Evolutionary conservation across 92 coral and sea anemone genomes (phyloP).

Genomic region (Parazoanthus darwini): DNA sequence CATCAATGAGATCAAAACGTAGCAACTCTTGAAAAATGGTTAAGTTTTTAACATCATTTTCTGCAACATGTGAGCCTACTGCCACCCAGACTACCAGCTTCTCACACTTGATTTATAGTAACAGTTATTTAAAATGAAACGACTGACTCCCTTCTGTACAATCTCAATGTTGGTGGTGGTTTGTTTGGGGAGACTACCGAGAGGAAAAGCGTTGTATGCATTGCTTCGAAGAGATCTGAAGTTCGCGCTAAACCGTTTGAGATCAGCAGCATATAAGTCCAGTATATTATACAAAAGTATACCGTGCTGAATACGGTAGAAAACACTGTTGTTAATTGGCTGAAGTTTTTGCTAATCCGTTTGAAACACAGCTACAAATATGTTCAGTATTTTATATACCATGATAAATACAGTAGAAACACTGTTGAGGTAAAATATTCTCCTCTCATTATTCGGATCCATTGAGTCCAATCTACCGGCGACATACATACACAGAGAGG

Average conservation of each 20-base stretch:
- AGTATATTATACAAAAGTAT: too few relatives aligned
- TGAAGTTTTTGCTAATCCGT: conserved; percentile 34
- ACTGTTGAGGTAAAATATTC: conserved; percentile 19
- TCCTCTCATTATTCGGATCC: conserved; percentile 35
- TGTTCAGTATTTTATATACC: conserved; percentile 45
- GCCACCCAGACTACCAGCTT: not conserved
- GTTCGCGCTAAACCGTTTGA: too few relatives aligned
- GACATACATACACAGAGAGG: conserved; percentile 40
- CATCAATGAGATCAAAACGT: too few relatives aligned
- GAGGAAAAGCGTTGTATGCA: not conserved
- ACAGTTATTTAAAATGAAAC: not conserved
- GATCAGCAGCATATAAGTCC: too few relatives aligned
- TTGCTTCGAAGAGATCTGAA: not conserved
- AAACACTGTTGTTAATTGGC: not conserved
- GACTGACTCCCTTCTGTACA: not conserved
- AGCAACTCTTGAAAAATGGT: too few relatives aligned
- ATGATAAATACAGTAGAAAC: conserved; percentile 39
- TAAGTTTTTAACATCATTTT: too few relatives aligned
- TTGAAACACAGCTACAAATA: conserved; percentile 51
- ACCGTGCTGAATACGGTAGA: not conserved
- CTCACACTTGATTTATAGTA: not conserved
- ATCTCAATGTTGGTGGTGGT: not conserved
- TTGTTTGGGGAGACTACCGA: not conserved
- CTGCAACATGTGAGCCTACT: not conserved
- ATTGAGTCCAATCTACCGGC: conserved; percentile 40